Evolutionary conservation across 2,797 vertebrate species (phyloP).

Genomic region (Enteromius radiatus): DNA sequence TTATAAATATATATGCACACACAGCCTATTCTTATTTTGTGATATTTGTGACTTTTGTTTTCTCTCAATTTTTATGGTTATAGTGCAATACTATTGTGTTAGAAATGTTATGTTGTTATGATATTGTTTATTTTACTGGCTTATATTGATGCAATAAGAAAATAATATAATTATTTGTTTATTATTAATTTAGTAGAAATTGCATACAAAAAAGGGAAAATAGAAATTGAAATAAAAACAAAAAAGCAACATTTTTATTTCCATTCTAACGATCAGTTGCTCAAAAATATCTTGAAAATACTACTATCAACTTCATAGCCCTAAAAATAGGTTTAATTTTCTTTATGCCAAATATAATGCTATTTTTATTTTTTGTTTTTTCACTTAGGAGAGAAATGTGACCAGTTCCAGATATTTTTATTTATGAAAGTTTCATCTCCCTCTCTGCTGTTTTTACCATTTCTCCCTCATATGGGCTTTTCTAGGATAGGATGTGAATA

Average conservation of each 20-base stretch:
- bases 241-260: not conserved
- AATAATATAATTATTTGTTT: not conserved
- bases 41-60: too few relatives aligned
- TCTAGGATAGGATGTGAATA: not conserved
- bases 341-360: not conserved
- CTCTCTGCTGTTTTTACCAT: slow-evolving; percentile 50
- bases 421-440: slow-evolving; percentile 12
- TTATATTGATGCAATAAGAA: not conserved
- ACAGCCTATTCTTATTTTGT: not conserved
- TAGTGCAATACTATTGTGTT: not conserved
- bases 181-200: not conserved
- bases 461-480: not conserved
- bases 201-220: not conserved
- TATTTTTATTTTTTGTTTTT: not conserved
- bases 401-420: not conserved
- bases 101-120: not conserved
- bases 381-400: not conserved
- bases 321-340: not conserved
- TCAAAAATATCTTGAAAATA: not conserved
- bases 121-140: not conserved
- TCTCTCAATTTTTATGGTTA: not conserved
- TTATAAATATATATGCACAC: too few relatives aligned
- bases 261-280: too few relatives aligned
- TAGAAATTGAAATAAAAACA: not conserved
- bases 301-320: not conserved